Base-by-base conservation (phyloP, 1,140 invertebrate species). In the Epicauta chinensis region DNA sequence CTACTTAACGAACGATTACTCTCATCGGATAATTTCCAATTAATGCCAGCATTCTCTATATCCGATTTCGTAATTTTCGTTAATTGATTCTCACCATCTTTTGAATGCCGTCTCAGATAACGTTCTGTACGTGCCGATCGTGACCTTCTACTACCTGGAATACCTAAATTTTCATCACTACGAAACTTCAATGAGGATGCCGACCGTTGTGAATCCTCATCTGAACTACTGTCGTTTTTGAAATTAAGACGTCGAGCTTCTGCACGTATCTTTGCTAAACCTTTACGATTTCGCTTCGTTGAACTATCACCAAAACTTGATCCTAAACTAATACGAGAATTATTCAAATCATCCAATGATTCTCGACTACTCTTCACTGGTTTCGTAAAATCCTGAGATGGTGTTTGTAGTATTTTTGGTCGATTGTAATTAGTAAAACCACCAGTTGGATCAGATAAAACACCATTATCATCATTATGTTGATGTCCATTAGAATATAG, bases 111-210 rank as follows among this genome's bases (percentile, higher is more conserved):
- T 63, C 86, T 86, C 38, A 86, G 79, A 60, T 89, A 87, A 23
- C 87, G 75, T 67, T 90, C 87, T 39, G 86, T 89, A 57, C 87
- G 75, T 0, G 87, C 85, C 13, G 80, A 78, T 44, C 87, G 74
- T 16, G 79, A 77, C 47, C 72, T 71, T 12, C 74, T 70, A 50
- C 67, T 78, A 31, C 74, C 65, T 3, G 75, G 79, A 30, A 72
- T 72, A 62, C 77, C 79, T 38, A 80, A 72, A 47, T 77, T 83
- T 58, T 84, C 83, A 46, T 84, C 83, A 65, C 80, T 84, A 59
- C 79, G 73, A 60, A 83, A 81, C 59, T 76, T 75, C 3, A 78
- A 79, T 9, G 81, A 79, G 9, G 82, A 84, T 56, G 77, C 79
- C 1, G 82, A 84, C 50, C 75, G 76, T 41, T 79, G 67, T 23